Evolutionary conservation across 2,797 vertebrate genomes (phyloP).

Genomic region (Erithacus rubecula): DNA sequence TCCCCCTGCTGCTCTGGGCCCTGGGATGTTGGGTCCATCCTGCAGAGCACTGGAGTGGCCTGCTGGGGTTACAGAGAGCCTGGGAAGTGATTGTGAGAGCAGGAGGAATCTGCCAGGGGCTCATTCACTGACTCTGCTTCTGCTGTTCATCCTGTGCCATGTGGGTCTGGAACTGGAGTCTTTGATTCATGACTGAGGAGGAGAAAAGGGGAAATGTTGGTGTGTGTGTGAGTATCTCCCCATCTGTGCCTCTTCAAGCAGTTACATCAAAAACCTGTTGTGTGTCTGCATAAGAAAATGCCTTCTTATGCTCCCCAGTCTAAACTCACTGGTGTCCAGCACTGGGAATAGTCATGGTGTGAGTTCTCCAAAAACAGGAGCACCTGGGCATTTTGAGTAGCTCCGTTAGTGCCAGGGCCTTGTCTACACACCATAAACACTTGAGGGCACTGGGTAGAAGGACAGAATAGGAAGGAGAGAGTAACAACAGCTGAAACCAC

Average conservation of each 20-base stretch:
- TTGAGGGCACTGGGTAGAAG: background rate
- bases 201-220: background rate
- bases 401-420: background rate
- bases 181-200: background rate
- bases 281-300: background rate
- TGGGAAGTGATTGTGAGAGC: background rate
- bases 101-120: background rate
- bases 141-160: accelerated
- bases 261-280: background rate
- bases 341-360: accelerated
- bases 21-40: background rate
- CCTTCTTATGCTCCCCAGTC: background rate
- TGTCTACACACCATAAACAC: background rate
- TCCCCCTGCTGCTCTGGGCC: background rate
- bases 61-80: background rate
- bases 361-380: background rate
- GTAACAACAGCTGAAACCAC: background rate
- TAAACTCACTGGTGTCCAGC: background rate
- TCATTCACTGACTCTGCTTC: background rate
- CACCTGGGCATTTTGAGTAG: background rate
- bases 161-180: background rate
- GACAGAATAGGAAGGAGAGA: background rate
- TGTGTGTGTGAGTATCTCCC: background rate
- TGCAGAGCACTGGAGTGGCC: background rate
- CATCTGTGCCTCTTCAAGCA: background rate